Conservation (phyloP, 2,888 invertebrate genomes). For the Heteromurus nitidus region DNA sequence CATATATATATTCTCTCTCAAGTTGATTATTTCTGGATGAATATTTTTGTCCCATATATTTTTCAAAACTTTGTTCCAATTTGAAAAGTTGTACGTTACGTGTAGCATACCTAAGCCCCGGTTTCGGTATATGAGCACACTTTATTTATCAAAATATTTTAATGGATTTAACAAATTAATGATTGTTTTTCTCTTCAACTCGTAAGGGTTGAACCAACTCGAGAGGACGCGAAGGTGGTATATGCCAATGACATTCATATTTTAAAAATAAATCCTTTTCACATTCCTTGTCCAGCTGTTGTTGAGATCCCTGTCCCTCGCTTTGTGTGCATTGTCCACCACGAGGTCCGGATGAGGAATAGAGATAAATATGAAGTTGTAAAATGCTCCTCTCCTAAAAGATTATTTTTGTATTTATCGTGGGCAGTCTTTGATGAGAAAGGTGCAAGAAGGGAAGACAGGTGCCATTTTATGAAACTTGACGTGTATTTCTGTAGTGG, state of each 20-base stretch:
- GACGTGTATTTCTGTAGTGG: too few relatives aligned
- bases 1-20: not conserved
- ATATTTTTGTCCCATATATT: not conserved
- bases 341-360: not conserved
- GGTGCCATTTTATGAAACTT: constrained; percentile 57
- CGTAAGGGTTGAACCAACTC: too few relatives aligned
- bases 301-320: too few relatives aligned
- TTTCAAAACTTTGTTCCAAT: not conserved
- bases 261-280: too few relatives aligned
- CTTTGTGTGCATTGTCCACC: too few relatives aligned
- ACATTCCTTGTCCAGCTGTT: too few relatives aligned
- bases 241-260: too few relatives aligned
- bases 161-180: not conserved
- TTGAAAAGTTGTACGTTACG: not conserved
- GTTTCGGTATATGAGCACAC: too few relatives aligned
- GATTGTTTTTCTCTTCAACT: too few relatives aligned
- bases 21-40: not conserved
- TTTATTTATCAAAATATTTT: not conserved
- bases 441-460: constrained; percentile 38
- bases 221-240: too few relatives aligned
- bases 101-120: not conserved
- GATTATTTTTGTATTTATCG: not conserved
- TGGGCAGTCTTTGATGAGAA: not conserved
- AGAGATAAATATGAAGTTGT: not conserved
- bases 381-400: not conserved